Base-by-base conservation (phyloP, 92 coral and sea anemone genomes). In the Porites lobata region DNA sequence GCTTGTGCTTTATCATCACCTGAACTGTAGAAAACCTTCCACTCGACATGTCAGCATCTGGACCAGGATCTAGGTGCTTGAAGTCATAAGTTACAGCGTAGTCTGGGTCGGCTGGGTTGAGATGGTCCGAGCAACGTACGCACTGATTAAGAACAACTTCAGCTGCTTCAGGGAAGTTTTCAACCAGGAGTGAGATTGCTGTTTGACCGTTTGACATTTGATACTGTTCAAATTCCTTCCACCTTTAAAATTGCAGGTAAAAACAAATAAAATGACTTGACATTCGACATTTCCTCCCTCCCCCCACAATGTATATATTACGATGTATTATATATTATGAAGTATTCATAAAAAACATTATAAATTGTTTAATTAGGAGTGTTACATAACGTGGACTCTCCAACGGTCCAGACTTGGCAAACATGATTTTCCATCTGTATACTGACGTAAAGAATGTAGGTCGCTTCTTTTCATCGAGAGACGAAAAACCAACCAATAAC, bases 51-150 rank as follows among this genome's bases (percentile, higher is more conserved):
- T 73, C 86, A 57, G 77, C 92, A 13, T 92, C 91, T 11, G 99
- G 99, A 4, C 97, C 98, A 26, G 92, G 96, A 81, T 96, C 99
- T 20, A 96, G 90, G 20, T 90, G 29, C 11, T 78, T 81, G 62
- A 96, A 96, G 67, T 95, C 91, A 77, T 91, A 96, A 1, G 91
- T 91, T 77, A 96, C 72, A 10, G 93, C 38, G 87, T 92, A 96
- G 21, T 93, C 96, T 21, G 78, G 81, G 70, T 96, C 94, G 24
- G 89, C 76, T 17, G 80, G 43, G 69, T 66, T 91, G 65, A 81
- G 77, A 72, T 93, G 93, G 15, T 69, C 85, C 1, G 91, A 85
- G 56, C 47, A 80, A 18, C 84, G 88, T 17, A 94, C 89, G 84
- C 98, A 95, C 9, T 89, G 83, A 86, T 95, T 95, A 61, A 96